Base-by-base conservation (phyloP, 1,140 invertebrate species). In the Trichonephila clavipes region DNA sequence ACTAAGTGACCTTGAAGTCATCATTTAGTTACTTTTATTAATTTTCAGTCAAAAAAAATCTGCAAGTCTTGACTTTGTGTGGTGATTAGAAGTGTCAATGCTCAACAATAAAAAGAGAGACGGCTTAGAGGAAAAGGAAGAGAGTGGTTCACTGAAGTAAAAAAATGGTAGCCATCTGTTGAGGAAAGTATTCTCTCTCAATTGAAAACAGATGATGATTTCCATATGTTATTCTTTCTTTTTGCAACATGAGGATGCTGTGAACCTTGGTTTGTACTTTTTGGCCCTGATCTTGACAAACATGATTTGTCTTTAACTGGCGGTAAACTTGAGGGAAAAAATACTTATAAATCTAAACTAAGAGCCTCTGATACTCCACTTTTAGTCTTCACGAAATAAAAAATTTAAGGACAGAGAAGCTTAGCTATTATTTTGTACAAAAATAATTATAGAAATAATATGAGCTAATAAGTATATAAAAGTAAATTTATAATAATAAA, bases 251-350 rank as follows among this genome's bases (percentile, higher is more conserved):
- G 72, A 77, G 28, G 34, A 12, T 77, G 16, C 28, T 19, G 40
- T 34, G 72, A 34, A 77, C 72, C 28, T 34, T 34, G 72, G 72
- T 77, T 77, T 77, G 72, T 18, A 34, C 72, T 28, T 3, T 3
- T 40, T 40, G 72, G 72, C 72, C 72, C 72, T 77, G 72, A 77
- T 77, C 72, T 77, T 77, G 72, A 77, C 72, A 77, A 77, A 34
- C 18, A 77, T 28, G 34, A 77, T 77, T 77, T 77, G 72, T 77
- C 34, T 34, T 77, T 6, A 77, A 40, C 72, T 34, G 34, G 72
- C 72, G 72, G 72, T 34, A 34, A 24, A n/a, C 72, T 77, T 34
- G 7, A 77, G 72, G 34, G n/a, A 51, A 51, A 62, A 62, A 62
- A 18, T 28, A 77, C 34, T 77, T 77, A 77, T 19, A 16, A 18